Evolutionary conservation across 2,113 vertebrate genomes (phyloP), one percentile per base, ranked within the genome.

Genomic region (Pimephales promelas): DNA sequence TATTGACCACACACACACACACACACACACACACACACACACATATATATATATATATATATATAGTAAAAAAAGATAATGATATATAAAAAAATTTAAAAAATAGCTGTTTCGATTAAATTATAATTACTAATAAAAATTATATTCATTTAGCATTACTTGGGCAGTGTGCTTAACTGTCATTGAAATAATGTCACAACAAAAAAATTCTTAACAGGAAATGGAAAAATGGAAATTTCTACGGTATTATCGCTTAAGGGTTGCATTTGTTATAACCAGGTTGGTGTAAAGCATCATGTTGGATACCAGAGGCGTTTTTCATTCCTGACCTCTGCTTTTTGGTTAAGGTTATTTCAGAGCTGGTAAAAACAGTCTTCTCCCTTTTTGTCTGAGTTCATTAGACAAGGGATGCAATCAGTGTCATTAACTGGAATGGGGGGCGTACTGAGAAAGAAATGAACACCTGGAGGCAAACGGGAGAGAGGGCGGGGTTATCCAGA

Each of bases 341-440:
- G 68, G 79, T 76, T 72, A 71, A 57, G 62, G 83, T 71, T 82
- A 68, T 76, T 84, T 75, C 66, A 73, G 20, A 56, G 72, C 31
- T 52, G 56, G 31, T 84, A 47, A 62, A 66, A 84, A 83, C 72
- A 47, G 22, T 54, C 57, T 61, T 68, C 72, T 62, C 86, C 79
- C 64, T 83, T 71, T 86, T 52, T 40, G 40, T 89, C 52, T 2
- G 71, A 71, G 76, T 76, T 84, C 49, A 83, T 86, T 80, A 84
- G 83, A 85, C 59, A 66, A 79, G 83, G 82, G 83, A 85, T 74
- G 75, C 85, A 90, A 89, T 92, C 87, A 88, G 86, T 87, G 83
- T 54, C 85, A 87, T 87, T 90, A 91, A 90, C 90, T 86, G 84
- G 70, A 86, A 79, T 20, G 31, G 24, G 73, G 78, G 74, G 80